Conservation (phyloP, 2,113 vertebrate genomes). For the Cromileptes altivelis region DNA sequence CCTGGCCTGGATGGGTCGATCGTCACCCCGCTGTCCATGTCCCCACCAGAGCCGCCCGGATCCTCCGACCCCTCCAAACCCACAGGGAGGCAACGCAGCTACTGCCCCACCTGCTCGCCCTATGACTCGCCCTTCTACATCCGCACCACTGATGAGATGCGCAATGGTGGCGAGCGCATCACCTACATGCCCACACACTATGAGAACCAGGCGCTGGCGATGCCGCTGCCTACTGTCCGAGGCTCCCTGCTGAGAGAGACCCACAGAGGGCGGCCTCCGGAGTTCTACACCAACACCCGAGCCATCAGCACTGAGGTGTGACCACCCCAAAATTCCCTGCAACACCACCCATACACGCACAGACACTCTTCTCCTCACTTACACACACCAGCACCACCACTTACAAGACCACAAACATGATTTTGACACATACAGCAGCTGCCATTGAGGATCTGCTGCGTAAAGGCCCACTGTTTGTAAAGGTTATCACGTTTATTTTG, state of each 20-base stretch:
- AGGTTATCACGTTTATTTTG: conserved; percentile 26
- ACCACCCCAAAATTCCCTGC: conserved; percentile 40
- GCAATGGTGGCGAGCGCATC: conserved; percentile 92
- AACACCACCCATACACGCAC: conserved; percentile 10
- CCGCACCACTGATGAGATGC: conserved; percentile 90
- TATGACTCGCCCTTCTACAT: conserved; percentile 93
- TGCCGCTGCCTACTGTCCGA: conserved; percentile 87
- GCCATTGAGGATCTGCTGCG: conserved; percentile 16
- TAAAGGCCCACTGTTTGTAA: conserved; percentile 19
- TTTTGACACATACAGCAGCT: conserved; percentile 17
- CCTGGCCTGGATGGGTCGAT: conserved; percentile 85
- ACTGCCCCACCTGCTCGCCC: conserved; percentile 91
- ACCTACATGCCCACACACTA: conserved; percentile 89
- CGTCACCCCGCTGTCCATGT: conserved; percentile 76
- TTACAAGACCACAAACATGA: conserved; percentile 32
- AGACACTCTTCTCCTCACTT: conserved; percentile 4
- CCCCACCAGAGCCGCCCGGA: conserved; percentile 74
- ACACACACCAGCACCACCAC: conserved; percentile 47
- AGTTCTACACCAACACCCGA: conserved; percentile 90
- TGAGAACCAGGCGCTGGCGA: conserved; percentile 88
- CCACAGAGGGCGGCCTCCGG: conserved; percentile 66
- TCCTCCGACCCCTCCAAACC: conserved; percentile 64
- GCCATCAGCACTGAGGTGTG: conserved; percentile 96
- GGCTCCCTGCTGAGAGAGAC: conserved; percentile 87
- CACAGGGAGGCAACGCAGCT: conserved; percentile 73